A percentile compares a stretch with the other conserved stretches of the same genome.
Conservation (phyloP, 1,140 invertebrate species). For the Leptopilina boulardi region DNA sequence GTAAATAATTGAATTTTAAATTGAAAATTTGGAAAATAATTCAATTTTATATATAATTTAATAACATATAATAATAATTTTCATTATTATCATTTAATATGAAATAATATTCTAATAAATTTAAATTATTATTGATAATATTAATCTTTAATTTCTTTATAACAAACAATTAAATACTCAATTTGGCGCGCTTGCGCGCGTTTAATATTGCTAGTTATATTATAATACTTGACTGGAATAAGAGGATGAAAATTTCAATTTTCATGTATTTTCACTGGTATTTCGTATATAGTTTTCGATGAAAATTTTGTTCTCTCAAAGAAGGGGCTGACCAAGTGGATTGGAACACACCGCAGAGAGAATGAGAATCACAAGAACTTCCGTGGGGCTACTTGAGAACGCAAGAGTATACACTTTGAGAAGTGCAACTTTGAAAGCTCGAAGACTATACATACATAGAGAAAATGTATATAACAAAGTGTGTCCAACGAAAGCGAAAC, state of each 20-base stretch:
- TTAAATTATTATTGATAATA: no score
- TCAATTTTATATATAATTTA: no score
- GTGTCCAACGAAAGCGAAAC: background rate
- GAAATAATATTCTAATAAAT: no score
- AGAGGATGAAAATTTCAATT: no score
- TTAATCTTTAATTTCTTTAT: no score
- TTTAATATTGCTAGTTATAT: no score
- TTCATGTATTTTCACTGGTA: slow-evolving; percentile 3
- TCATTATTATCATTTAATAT: no score
- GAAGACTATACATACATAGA: background rate
- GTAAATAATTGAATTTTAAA: no score
- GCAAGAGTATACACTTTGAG: background rate
- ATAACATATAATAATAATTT: no score
- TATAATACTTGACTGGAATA: background rate
- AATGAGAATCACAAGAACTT: slow-evolving; percentile 21
- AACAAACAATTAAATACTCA: no score
- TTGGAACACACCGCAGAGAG: slow-evolving; percentile 27
- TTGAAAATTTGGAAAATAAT: no score
- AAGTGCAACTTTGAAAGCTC: slow-evolving; percentile 23
- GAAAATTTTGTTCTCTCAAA: background rate
- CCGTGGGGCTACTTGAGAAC: slow-evolving; percentile 1
- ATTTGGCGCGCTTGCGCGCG: no score
- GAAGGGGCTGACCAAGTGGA: slow-evolving; percentile 28
- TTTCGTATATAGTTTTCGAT: slow-evolving; percentile 1
- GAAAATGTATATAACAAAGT: background rate